These are phyloP conservation scores for Dipodomys ordii DNA, from an alignment of 2,113 vertebrate species.

Conservation along the genomic window DNA sequence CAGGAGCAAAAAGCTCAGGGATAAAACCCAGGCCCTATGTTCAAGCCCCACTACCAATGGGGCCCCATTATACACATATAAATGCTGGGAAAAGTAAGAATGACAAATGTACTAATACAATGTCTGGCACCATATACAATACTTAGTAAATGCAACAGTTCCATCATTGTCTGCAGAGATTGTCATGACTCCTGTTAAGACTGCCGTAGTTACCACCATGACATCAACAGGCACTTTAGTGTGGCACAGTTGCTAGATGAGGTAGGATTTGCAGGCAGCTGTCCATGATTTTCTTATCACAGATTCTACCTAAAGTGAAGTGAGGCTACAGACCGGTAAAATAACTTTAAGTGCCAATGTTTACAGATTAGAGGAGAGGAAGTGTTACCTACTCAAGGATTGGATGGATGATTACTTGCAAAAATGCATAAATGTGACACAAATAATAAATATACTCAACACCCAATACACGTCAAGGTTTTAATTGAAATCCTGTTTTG, in stretches of 20 bases:
- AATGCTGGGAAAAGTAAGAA: neutral
- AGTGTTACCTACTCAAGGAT: neutral
- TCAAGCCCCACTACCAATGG: no score
- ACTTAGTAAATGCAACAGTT: neutral
- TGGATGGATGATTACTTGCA: neutral
- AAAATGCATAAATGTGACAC: neutral
- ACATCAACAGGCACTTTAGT: neutral
- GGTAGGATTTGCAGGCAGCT: neutral
- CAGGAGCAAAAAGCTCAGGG: no score
- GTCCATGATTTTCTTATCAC: neutral
- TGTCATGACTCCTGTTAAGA: neutral
- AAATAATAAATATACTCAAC: neutral
- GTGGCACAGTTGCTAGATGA: neutral
- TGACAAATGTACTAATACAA: neutral
- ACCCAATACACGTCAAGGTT: neutral
- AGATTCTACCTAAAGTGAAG: neutral
- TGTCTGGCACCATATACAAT: neutral
- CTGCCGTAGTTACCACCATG: neutral
- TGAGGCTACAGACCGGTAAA: neutral
- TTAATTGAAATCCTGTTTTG: neutral
- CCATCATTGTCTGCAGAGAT: neutral
- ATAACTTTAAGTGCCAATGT: neutral
- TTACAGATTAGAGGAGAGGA: neutral
- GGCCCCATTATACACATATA: no score
- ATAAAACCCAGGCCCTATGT: no score